Percentiles rank a stretch among this genome's conserved stretches.
phyloP scores from a whole-genome alignment of 1,140 invertebrate genomes.

The Battus philenor region DNA sequence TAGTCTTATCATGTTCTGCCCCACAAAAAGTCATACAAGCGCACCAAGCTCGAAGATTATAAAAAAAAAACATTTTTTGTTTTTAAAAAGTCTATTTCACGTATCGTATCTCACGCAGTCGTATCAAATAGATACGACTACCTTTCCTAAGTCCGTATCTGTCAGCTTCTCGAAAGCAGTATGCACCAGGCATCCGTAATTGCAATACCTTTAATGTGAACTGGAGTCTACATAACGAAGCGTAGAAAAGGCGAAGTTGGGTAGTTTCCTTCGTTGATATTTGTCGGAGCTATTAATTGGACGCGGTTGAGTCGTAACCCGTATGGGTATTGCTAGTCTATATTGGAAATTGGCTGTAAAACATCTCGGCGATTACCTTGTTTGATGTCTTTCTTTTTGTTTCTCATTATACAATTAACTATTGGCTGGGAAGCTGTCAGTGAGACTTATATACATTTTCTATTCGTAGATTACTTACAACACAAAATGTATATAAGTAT shows the following conservation, averaged over 20 bases:
- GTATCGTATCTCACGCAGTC: too few species aligned
- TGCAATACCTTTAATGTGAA: slow-evolving; percentile 8
- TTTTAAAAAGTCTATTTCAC: too few species aligned
- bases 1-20: too few species aligned
- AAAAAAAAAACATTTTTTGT: too few species aligned
- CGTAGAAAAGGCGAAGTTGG: neutral
- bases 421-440: too few species aligned
- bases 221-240: neutral
- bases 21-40: too few species aligned
- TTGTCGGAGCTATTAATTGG: slow-evolving; percentile 7
- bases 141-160: neutral
- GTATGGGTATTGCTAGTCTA: slow-evolving; percentile 1
- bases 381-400: slow-evolving; percentile 9
- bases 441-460: too few species aligned
- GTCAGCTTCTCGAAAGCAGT: neutral
- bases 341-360: neutral
- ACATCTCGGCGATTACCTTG: neutral
- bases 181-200: slow-evolving; percentile 4
- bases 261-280: neutral
- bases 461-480: too few species aligned
- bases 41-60: too few species aligned
- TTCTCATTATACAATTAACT: too few species aligned
- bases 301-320: neutral
- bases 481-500: too few species aligned
- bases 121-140: neutral